These are phyloP conservation scores for Thera obeliscata DNA, from an alignment of 2,888 invertebrate genomes.

Conservation along the genomic window DNA sequence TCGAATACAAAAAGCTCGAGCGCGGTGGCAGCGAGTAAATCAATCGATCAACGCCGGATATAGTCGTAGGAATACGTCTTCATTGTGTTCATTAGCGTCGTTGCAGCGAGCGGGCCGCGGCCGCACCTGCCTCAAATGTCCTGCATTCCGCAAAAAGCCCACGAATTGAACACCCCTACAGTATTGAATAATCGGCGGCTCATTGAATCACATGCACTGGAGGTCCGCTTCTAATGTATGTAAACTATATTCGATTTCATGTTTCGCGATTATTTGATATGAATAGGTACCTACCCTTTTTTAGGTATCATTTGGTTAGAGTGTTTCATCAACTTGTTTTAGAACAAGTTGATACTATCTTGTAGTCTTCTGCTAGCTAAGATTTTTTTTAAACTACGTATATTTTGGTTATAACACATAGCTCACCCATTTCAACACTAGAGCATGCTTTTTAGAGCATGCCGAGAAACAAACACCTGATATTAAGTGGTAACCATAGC, in stretches of 20 bases:
- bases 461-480: too few relatives aligned
- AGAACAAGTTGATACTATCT: too few relatives aligned
- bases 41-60: conserved; percentile 85
- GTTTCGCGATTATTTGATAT: not conserved
- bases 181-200: conserved; percentile 40
- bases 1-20: conserved; percentile 84
- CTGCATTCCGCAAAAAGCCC: conserved; percentile 71
- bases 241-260: not conserved
- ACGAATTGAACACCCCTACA: conserved; percentile 60
- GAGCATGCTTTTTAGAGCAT: too few relatives aligned
- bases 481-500: too few relatives aligned
- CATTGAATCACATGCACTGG: conserved; percentile 37
- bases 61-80: conserved; percentile 80
- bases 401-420: too few relatives aligned
- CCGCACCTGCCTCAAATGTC: conserved; percentile 75
- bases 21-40: conserved; percentile 84
- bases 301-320: too few relatives aligned
- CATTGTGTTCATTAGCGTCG: conserved; percentile 84
- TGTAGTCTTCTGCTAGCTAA: too few relatives aligned
- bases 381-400: too few relatives aligned
- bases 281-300: too few relatives aligned
- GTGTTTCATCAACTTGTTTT: too few relatives aligned
- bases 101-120: conserved; percentile 49
- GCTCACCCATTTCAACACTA: too few relatives aligned
- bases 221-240: conserved; percentile 26